phyloP scores from a whole-genome alignment of 2,797 vertebrate species.

The Steatocranus sp. region DNA sequence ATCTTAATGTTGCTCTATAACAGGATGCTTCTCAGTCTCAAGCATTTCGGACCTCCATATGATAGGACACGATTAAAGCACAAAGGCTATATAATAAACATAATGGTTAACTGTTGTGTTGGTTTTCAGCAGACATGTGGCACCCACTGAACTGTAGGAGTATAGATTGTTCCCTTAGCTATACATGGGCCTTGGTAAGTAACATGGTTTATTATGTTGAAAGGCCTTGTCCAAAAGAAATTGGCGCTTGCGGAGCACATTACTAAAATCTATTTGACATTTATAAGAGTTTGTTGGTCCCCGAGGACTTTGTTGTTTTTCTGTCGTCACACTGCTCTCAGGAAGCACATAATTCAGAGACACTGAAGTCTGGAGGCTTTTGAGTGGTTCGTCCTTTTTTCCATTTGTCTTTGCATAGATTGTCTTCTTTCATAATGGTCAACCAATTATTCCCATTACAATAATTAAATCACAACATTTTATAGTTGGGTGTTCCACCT shows the following conservation, averaged over 20 bases:
- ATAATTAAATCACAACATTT: neutral
- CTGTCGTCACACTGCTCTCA: conserved; percentile 18
- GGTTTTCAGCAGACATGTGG: neutral
- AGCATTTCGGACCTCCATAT: neutral
- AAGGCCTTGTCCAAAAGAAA: conserved; percentile 35
- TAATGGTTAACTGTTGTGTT: neutral
- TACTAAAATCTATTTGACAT: conserved; percentile 58
- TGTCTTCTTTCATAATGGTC: neutral
- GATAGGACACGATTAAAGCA: neutral
- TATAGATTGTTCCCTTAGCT: neutral
- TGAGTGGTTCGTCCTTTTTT: neutral
- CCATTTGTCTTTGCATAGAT: conserved; percentile 1
- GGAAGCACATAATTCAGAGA: conserved; percentile 22
- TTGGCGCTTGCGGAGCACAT: conserved; percentile 34
- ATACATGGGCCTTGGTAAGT: conserved; percentile 12
- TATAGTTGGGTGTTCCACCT: neutral
- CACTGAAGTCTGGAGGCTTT: conserved; percentile 15
- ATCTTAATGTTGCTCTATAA: neutral
- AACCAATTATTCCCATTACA: conserved; percentile 1
- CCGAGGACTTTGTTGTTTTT: conserved; percentile 50
- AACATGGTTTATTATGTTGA: conserved; percentile 38
- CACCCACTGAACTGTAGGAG: neutral
- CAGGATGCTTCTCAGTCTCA: neutral
- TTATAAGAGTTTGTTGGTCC: conserved; percentile 53
- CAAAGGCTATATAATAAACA: neutral